Base-by-base conservation (phyloP, 2,113 vertebrate genomes). In the Prionailurus viverrinus region DNA sequence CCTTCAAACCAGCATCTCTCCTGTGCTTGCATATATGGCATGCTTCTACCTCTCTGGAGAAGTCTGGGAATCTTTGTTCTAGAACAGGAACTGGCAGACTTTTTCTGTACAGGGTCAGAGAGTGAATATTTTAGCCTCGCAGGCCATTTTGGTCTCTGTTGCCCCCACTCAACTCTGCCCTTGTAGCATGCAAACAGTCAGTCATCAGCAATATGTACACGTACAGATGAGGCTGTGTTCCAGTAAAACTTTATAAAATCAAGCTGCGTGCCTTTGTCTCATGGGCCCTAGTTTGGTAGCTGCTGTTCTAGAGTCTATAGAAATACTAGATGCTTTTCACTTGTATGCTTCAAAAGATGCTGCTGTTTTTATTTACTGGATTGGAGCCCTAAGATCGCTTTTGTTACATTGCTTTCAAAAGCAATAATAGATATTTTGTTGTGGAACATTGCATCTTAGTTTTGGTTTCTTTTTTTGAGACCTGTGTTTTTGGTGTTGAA, bases 391-490 rank as follows among this genome's bases (percentile, higher is more conserved):
- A 71, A 78, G 55, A 81, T 91, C 45, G 94, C 41, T 95, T 94
- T 93, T 58, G 33, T 69, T 92, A 86, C 33, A 21, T 89, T 80
- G 58, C 16, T 87, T 83, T 90, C 61, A 89, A 66, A 85, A 65
- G 68, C 97, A 95, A 31, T 73, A 45, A 14, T 81, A 69, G 79
- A 14, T 90, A 31, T 65, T 84, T 95, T 90, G 39, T 5, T 80
- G 10, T 90, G 45, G 68, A 90, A 55, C 55, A 53, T 68, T 96
- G 31, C 39, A 41, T 81, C 16, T 80, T 96, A 71, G n/a, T 97
- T 97, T 92, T 94, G 25, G 11, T 65, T 95, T 84, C 18, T 69
- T 91, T 95, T 41, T 41, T 82, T 76, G 69, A 95, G 65, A 79
- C 6, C 33, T 92, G 13, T 1, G 39, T 74, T 94, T 91, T 73